Evolutionary conservation across 2,888 invertebrate genomes (phyloP).

Genomic region (Pyrrhosoma nymphula): DNA sequence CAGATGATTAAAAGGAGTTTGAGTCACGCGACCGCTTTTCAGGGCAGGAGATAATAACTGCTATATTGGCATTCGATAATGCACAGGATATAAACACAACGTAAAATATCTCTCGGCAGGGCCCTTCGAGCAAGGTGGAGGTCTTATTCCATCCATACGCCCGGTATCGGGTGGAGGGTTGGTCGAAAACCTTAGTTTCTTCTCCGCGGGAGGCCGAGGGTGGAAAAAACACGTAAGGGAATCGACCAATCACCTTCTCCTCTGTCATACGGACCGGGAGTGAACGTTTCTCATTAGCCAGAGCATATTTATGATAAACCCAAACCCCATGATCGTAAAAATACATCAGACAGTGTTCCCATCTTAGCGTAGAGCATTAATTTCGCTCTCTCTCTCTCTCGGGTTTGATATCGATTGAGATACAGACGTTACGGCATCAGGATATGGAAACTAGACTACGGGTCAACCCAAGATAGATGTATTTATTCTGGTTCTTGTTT

Average conservation of each 20-base stretch:
- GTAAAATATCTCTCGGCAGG: background rate
- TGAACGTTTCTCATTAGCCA: background rate
- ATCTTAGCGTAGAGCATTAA: background rate
- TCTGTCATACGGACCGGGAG: background rate
- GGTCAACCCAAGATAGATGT: background rate
- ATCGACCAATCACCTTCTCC: background rate
- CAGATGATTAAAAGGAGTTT: background rate
- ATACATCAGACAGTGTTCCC: background rate
- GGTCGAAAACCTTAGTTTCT: background rate
- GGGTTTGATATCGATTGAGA: constrained; percentile 4
- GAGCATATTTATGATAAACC: constrained; percentile 14
- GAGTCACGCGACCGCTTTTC: background rate
- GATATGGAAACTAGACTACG: background rate
- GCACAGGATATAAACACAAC: background rate
- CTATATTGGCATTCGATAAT: background rate
- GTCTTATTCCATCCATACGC: background rate
- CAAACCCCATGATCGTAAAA: constrained; percentile 10
- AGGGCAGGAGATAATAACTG: background rate
- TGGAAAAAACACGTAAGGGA: background rate
- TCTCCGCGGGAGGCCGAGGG: background rate
- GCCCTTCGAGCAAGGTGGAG: background rate
- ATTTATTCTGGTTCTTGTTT: background rate
- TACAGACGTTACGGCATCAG: background rate
- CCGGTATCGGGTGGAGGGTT: background rate
- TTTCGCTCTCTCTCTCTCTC: background rate